A percentile compares a stretch with the other conserved stretches of the same genome.
Evolutionary conservation across 2,113 vertebrate species (phyloP).

Genomic region (Coptodon bakossiorum): DNA sequence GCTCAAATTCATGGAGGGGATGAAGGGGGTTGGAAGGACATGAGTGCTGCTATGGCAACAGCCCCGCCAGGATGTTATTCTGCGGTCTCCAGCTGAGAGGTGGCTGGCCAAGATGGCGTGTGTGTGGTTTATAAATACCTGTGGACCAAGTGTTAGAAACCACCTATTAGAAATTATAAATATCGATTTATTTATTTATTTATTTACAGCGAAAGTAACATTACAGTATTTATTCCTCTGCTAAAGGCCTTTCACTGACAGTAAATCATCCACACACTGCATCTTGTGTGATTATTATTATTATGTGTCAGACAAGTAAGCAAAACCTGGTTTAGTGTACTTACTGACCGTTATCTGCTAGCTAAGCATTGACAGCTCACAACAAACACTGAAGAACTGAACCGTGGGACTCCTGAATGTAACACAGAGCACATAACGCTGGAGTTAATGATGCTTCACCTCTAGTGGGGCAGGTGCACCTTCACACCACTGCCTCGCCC

Average conservation of each 20-base stretch:
- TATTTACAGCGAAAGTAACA: not conserved
- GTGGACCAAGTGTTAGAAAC: not conserved
- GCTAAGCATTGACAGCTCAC: not conserved
- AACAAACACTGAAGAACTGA: not conserved
- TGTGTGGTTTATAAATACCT: not conserved
- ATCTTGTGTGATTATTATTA: not conserved
- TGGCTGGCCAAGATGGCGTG: not conserved
- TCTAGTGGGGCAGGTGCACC: not conserved
- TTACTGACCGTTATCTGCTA: not conserved
- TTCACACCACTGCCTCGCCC: not conserved
- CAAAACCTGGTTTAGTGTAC: not conserved
- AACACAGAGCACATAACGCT: not conserved
- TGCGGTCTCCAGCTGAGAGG: not conserved
- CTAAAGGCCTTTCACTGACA: not conserved
- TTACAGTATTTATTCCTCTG: not conserved
- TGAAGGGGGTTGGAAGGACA: not conserved
- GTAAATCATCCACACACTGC: not conserved
- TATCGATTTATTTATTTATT: not conserved
- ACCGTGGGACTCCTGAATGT: not conserved
- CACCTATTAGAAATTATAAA: not conserved
- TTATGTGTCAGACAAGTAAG: not conserved
- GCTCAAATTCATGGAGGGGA: not conserved
- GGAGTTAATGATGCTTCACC: not conserved
- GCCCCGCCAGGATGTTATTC: not conserved
- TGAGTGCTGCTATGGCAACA: constrained; percentile 12